phyloP scores from a whole-genome alignment of 2,113 vertebrate genomes.

The Apeltes quadracus region DNA sequence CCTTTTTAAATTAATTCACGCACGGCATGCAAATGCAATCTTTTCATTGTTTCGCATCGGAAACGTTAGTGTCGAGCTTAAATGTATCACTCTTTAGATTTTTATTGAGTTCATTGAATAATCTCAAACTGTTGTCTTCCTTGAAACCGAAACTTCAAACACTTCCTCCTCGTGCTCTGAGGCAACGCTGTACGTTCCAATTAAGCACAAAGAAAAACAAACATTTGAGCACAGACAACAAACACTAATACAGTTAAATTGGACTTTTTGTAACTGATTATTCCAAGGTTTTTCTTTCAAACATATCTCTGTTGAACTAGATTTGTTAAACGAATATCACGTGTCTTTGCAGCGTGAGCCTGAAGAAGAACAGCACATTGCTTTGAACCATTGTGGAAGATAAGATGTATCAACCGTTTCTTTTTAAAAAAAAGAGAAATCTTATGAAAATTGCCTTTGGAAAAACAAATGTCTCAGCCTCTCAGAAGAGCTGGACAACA shows the following conservation, averaged over 20 bases:
- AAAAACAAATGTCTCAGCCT: slow-evolving; percentile 1
- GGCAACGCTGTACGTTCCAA: slow-evolving; percentile 60
- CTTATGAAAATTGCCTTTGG: no score
- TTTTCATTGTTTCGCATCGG: slow-evolving; percentile 4
- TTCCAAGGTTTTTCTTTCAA: slow-evolving; percentile 10
- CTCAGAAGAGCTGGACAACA: slow-evolving; percentile 13
- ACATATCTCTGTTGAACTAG: slow-evolving; percentile 25
- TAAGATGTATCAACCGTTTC: not conserved
- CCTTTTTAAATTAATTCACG: no score
- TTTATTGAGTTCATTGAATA: slow-evolving; percentile 37
- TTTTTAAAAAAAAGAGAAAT: slow-evolving; percentile 13
- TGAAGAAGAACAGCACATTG: slow-evolving; percentile 6
- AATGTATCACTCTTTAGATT: slow-evolving; percentile 38
- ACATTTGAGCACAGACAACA: slow-evolving; percentile 51
- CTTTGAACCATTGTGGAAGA: slow-evolving; percentile 20
- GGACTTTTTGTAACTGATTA: slow-evolving; percentile 18
- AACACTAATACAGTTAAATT: slow-evolving; percentile 42
- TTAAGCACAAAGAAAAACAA: slow-evolving; percentile 43
- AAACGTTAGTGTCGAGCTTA: slow-evolving; percentile 17
- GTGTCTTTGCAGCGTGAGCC: not conserved
- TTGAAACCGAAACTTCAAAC: slow-evolving; percentile 57
- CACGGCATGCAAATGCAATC: not conserved
- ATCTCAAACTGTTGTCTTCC: slow-evolving; percentile 32
- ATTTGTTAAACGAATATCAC: slow-evolving; percentile 2
- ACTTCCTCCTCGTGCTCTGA: slow-evolving; percentile 33